Conservation (phyloP, 2,888 invertebrate species). For the Dryomyza anilis region DNA sequence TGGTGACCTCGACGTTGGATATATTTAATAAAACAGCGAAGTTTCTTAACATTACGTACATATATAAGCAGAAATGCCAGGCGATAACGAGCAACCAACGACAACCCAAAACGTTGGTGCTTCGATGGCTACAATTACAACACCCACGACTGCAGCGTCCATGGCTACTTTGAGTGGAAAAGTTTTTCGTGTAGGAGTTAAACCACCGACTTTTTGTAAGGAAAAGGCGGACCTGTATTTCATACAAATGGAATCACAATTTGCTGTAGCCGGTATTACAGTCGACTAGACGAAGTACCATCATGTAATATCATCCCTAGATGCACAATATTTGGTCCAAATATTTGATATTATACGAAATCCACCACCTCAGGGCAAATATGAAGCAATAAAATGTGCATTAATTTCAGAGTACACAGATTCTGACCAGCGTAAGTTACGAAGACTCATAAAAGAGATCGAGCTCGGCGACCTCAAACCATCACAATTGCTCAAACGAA, state of each 20-base stretch:
- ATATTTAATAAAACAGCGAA: background rate
- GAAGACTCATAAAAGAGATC: conserved; percentile 21
- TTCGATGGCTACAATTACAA: too few species aligned
- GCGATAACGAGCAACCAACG: too few species aligned
- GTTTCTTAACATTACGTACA: background rate
- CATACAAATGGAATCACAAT: too few species aligned
- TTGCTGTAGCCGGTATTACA: background rate
- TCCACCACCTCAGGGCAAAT: conserved; percentile 4
- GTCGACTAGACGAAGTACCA: conserved; percentile 3
- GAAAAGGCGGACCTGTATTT: conserved; percentile 14
- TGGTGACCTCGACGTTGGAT: background rate
- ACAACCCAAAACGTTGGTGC: too few species aligned
- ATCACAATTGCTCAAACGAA: conserved; percentile 24
- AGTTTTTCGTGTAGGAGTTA: too few species aligned
- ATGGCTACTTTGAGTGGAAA: too few species aligned
- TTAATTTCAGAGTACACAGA: conserved; percentile 24
- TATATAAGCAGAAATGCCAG: background rate
- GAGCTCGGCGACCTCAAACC: conserved; percentile 23
- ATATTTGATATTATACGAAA: background rate
- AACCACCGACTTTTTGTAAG: conserved; percentile 6
- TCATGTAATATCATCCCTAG: background rate
- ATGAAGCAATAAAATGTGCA: conserved; percentile 15
- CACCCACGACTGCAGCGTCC: background rate
- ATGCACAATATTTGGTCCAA: background rate
- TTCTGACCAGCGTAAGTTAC: too few species aligned